Evolutionary conservation across 2,888 invertebrate genomes (phyloP), one percentile per base, ranked within the genome.

Genomic region (Podotricha telesiphe): DNA sequence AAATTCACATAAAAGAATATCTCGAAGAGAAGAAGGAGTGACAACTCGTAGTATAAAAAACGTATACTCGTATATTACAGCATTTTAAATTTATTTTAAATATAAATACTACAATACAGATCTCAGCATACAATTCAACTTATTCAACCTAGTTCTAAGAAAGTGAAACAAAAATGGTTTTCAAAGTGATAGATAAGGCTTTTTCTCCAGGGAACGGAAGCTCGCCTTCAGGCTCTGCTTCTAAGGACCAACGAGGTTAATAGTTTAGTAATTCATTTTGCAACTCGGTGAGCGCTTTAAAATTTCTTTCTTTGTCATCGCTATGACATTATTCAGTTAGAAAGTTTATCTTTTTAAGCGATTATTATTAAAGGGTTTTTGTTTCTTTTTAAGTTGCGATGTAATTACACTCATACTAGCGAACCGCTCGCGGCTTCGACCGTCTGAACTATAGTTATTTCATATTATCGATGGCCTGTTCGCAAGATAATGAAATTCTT

Each of bases 171-270:
- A 17, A 51, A 50, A 51, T 50, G 13, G 22, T 28, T 42, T 59
- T 66, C n/a, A 66, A 66, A 66, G 51, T 50, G 42, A 66, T 42
- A 50, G 42, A 51, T 55, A 48, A 61, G 45, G 61, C 45, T 40
- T 45, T 61, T 61, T 58, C 58, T 53, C 61, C 22, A 5, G 28
- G 61, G 53, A 51, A 58, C 59, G 61, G 67, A 61, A 67, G 61
- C 53, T 67, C 45, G 42, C 67, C 59, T 61, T 34, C 28, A 53
- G 51, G 67, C 59, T 47, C 28, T 45, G 28, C 67, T 15, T 66
- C 48, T 66, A 59, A 66, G 42, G 40, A 42, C 66, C 59, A 66
- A 66, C 66, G 66, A 51, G 59, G 66, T 66, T 37, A 48, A 48
- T 8, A 48, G 19, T 62, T 62, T 48, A 34, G 58, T 59, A 59